Conservation (phyloP, 2,797 vertebrate genomes). For the Periparus ater region DNA sequence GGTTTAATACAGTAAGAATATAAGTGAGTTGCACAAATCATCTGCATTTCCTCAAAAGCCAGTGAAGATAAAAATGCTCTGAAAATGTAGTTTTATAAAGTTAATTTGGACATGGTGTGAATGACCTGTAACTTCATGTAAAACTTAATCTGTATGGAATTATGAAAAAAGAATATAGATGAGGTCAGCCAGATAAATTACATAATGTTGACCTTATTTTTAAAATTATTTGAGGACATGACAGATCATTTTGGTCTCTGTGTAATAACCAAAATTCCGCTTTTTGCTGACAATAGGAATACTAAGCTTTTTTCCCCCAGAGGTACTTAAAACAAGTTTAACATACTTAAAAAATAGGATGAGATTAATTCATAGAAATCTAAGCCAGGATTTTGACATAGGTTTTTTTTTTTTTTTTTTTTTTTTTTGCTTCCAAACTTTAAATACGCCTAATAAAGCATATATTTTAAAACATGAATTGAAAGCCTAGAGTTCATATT, state of each 20-base stretch:
- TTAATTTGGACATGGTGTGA: neutral
- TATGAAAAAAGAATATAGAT: neutral
- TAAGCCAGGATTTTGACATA: constrained; percentile 52
- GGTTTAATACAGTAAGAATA: neutral
- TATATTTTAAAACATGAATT: constrained; percentile 26
- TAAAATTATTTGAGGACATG: constrained; percentile 48
- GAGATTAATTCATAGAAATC: constrained; percentile 49
- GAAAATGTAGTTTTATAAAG: neutral
- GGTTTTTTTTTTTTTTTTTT: constrained; percentile 66
- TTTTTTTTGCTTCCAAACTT: constrained; percentile 60
- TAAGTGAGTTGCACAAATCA: neutral
- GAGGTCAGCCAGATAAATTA: constrained; percentile 16
- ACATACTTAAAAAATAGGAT: constrained; percentile 54
- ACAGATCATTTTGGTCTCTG: constrained; percentile 33
- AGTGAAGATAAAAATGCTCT: neutral
- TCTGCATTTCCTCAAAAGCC: neutral
- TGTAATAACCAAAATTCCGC: constrained; percentile 53
- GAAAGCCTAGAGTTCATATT: constrained; percentile 18
- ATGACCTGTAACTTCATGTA: neutral
- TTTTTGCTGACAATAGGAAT: constrained; percentile 57
- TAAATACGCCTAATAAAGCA: constrained; percentile 40
- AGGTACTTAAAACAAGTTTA: constrained; percentile 56
- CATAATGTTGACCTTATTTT: constrained; percentile 37
- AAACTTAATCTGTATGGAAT: neutral
- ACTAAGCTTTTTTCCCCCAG: constrained; percentile 59